Percentiles rank a stretch among this genome's conserved stretches.
These are phyloP conservation scores for Chloropsis hardwickii DNA, from an alignment of 2,113 vertebrate species.

Conservation along the genomic window DNA sequence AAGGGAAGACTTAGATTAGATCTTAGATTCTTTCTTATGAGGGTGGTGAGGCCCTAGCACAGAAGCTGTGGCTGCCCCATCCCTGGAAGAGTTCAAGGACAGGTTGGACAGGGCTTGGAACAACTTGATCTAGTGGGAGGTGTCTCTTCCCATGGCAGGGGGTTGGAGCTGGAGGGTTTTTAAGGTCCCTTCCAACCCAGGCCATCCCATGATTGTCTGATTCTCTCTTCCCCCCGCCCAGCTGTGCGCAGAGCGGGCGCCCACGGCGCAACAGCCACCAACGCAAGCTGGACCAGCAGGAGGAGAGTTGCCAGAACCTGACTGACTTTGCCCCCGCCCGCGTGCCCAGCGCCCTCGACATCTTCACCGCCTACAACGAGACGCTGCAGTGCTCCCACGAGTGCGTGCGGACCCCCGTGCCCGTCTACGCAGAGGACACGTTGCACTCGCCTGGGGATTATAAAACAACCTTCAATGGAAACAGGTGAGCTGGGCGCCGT, in stretches of 20 bases:
- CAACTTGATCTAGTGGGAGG: neutral
- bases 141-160: neutral
- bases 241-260: conserved; percentile 92
- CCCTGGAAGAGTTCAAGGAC: neutral
- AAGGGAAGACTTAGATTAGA: neutral
- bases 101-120: neutral
- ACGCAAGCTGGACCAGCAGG: conserved; percentile 95
- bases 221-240: neutral
- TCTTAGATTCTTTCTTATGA: neutral
- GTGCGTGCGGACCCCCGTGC: conserved; percentile 87
- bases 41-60: neutral
- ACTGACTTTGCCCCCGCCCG: conserved; percentile 93
- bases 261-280: conserved; percentile 92
- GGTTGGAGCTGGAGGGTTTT: neutral
- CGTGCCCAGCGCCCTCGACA: conserved; percentile 94
- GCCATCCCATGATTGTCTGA: neutral
- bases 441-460: conserved; percentile 89
- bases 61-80: neutral
- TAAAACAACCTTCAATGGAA: conserved; percentile 93
- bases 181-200: neutral
- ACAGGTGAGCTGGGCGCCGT: conserved; percentile 73
- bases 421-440: conserved; percentile 89
- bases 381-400: conserved; percentile 96
- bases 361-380: conserved; percentile 98
- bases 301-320: conserved; percentile 98